Conservation (phyloP, 1,140 invertebrate species). For the Polypedilum pembai region DNA sequence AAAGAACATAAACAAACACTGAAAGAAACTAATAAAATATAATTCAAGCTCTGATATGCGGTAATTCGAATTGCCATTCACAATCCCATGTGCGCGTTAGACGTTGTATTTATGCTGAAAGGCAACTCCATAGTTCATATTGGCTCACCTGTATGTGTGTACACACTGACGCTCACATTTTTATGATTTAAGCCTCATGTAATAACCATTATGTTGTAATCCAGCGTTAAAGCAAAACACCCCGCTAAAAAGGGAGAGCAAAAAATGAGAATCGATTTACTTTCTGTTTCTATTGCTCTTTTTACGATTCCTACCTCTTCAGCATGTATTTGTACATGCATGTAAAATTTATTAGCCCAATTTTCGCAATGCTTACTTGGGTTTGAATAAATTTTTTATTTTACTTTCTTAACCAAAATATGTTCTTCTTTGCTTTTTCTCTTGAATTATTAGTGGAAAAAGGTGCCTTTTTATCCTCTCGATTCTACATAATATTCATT, state of each 20-base stretch:
- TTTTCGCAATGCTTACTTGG: not conserved
- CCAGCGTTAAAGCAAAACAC: slow-evolving; percentile 15
- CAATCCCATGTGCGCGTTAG: too few species aligned
- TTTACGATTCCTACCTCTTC: not conserved
- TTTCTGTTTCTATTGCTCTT: not conserved
- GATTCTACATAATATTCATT: not conserved
- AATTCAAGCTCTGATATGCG: slow-evolving; percentile 4
- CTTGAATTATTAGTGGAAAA: not conserved
- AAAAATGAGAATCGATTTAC: not conserved
- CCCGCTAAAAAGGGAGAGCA: not conserved
- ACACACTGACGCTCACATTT: not conserved
- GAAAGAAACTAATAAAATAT: not conserved
- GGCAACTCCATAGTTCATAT: not conserved
- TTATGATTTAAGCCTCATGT: slow-evolving; percentile 28
- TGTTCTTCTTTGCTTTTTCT: not conserved
- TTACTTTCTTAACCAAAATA: not conserved
- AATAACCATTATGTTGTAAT: slow-evolving; percentile 27
- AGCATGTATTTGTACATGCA: not conserved
- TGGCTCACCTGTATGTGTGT: not conserved
- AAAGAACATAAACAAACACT: slow-evolving; percentile 8
- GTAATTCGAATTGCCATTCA: not conserved
- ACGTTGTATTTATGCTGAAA: not conserved
- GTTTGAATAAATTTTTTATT: not conserved
- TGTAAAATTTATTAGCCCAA: slow-evolving; percentile 24
- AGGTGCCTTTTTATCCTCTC: not conserved